Evolutionary conservation across 2,888 invertebrate species (phyloP).

Genomic region (Parapristionchus giblindavisi): DNA sequence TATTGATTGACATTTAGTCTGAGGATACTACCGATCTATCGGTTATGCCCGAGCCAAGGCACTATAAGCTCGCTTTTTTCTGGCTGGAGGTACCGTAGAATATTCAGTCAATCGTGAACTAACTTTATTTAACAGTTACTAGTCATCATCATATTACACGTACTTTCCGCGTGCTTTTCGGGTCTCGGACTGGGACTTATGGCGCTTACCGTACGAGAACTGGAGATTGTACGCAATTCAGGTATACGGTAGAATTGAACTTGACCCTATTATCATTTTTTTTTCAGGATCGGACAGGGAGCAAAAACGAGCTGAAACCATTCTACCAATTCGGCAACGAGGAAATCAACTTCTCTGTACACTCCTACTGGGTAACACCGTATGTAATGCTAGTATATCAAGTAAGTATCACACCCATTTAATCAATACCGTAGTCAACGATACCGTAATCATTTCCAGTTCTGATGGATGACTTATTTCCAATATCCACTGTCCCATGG

Average conservation of each 20-base stretch:
- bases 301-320: conserved; percentile 8
- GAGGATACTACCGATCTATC: too few species aligned
- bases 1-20: too few species aligned
- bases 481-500: neutral
- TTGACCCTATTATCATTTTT: neutral
- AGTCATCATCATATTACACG: conserved; percentile 20
- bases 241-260: conserved; percentile 20
- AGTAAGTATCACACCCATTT: conserved; percentile 1
- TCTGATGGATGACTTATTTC: conserved; percentile 5
- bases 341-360: conserved; percentile 33
- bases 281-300: conserved; percentile 15
- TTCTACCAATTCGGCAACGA: conserved; percentile 4
- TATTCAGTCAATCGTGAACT: neutral
- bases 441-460: neutral
- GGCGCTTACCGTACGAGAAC: conserved; percentile 33
- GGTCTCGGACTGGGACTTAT: conserved; percentile 36
- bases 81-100: conserved; percentile 19
- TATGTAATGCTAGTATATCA: conserved; percentile 19
- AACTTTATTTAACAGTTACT: conserved; percentile 9
- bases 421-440: neutral
- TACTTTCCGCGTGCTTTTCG: conserved; percentile 30
- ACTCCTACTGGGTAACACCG: conserved; percentile 27
- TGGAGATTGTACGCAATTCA: conserved; percentile 22
- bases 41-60: too few species aligned
- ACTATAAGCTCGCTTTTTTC: conserved; percentile 13